Conservation (phyloP, 2,113 vertebrate genomes). For the Anarhynchus alexandrinus region DNA sequence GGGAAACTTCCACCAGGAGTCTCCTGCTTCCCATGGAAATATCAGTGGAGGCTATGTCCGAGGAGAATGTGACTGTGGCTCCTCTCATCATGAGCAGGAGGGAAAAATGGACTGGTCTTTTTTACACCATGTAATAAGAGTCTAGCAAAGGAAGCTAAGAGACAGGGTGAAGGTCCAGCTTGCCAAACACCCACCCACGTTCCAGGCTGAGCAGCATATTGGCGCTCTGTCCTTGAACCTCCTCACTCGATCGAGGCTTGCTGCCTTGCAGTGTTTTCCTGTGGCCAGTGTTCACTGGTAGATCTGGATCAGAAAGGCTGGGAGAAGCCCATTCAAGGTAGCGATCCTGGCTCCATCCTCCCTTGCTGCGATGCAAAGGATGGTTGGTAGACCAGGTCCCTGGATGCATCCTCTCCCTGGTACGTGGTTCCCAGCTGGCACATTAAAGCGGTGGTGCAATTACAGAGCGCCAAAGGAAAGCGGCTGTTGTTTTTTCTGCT, state of each 20-base stretch:
- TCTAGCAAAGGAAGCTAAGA: neutral
- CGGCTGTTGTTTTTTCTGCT: neutral
- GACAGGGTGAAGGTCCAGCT: neutral
- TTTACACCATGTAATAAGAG: neutral
- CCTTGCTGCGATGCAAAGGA: neutral
- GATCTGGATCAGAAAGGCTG: neutral
- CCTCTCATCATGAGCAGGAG: neutral
- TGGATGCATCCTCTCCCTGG: rapidly evolving
- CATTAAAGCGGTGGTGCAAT: neutral
- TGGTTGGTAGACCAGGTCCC: neutral
- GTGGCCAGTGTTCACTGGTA: neutral
- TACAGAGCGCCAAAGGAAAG: neutral
- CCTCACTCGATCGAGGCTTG: neutral
- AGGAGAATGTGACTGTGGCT: neutral
- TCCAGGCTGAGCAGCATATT: neutral
- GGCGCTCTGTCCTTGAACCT: neutral
- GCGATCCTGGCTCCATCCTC: neutral
- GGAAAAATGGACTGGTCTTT: neutral
- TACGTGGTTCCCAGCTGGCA: neutral
- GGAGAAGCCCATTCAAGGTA: neutral
- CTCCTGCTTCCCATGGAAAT: neutral
- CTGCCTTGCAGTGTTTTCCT: neutral
- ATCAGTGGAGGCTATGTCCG: neutral
- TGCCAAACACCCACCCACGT: neutral
- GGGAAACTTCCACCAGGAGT: neutral